phyloP scores from a whole-genome alignment of 2,113 vertebrate genomes.

The Gambusia affinis region DNA sequence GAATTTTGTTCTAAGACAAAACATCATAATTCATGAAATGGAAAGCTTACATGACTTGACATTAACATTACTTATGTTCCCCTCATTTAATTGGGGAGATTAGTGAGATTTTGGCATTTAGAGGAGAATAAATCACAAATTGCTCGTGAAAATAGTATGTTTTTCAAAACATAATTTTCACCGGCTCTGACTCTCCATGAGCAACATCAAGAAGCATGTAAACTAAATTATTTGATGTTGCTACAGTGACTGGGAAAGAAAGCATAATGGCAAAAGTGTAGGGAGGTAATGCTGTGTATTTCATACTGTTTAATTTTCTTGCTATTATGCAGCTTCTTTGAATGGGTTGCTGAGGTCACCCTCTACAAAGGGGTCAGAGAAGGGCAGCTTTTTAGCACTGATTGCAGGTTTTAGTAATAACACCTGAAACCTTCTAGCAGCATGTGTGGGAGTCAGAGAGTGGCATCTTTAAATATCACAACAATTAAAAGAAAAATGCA shows the following conservation, averaged over 20 bases:
- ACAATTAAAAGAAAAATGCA: neutral
- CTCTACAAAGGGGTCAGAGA: conserved; percentile 9
- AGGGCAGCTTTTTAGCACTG: conserved; percentile 20
- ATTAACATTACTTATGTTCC: neutral
- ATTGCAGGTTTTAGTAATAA: conserved; percentile 31
- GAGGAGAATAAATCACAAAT: neutral
- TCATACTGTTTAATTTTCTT: neutral
- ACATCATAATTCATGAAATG: neutral
- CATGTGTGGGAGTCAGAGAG: conserved; percentile 5
- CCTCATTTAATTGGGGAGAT: neutral
- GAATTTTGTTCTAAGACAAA: neutral
- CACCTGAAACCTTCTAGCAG: neutral
- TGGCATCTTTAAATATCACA: neutral
- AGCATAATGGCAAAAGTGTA: neutral
- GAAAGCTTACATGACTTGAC: neutral
- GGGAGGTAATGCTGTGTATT: neutral
- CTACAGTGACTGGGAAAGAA: neutral
- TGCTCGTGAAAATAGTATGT: neutral
- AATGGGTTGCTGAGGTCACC: neutral
- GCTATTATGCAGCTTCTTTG: neutral
- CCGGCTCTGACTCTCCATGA: neutral
- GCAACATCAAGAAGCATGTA: neutral
- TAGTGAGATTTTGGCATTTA: neutral
- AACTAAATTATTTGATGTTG: neutral
- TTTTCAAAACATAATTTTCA: neutral